phyloP scores from a whole-genome alignment of 2,113 vertebrate species.

The Microcebus jonahi region DNA sequence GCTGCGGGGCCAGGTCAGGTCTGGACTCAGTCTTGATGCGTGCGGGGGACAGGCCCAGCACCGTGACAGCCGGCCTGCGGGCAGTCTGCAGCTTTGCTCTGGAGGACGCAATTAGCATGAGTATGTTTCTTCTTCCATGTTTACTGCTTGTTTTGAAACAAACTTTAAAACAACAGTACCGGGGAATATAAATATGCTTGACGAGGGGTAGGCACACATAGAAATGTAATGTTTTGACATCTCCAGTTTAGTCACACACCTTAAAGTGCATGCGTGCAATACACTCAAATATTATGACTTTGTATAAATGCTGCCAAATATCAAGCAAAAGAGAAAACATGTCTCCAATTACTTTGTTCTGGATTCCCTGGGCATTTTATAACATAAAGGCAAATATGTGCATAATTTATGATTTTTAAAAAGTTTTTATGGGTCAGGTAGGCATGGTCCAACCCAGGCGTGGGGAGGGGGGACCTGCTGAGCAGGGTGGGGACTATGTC shows the following conservation, averaged over 20 bases:
- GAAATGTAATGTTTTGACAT: constrained; percentile 44
- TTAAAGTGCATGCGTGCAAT: background rate
- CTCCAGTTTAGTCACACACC: background rate
- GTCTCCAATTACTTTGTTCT: background rate
- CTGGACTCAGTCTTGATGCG: accelerated
- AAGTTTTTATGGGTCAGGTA: background rate
- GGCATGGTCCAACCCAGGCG: background rate
- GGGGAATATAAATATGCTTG: background rate
- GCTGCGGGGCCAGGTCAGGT: accelerated
- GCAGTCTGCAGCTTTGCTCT: accelerated
- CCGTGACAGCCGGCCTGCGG: background rate
- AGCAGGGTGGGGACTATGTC: background rate
- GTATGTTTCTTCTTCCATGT: background rate
- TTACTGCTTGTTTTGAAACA: constrained; percentile 3
- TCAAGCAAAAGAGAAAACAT: background rate
- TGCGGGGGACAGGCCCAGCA: accelerated
- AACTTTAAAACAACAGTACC: background rate
- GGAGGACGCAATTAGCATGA: background rate
- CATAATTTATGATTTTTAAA: background rate
- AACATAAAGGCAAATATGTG: background rate
- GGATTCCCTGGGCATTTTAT: background rate
- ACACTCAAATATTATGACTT: background rate
- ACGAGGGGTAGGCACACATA: background rate
- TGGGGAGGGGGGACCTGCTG: background rate
- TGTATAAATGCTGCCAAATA: background rate